Evolutionary conservation across 1,140 invertebrate species (phyloP).

Genomic region (Drosophila tropicalis): DNA sequence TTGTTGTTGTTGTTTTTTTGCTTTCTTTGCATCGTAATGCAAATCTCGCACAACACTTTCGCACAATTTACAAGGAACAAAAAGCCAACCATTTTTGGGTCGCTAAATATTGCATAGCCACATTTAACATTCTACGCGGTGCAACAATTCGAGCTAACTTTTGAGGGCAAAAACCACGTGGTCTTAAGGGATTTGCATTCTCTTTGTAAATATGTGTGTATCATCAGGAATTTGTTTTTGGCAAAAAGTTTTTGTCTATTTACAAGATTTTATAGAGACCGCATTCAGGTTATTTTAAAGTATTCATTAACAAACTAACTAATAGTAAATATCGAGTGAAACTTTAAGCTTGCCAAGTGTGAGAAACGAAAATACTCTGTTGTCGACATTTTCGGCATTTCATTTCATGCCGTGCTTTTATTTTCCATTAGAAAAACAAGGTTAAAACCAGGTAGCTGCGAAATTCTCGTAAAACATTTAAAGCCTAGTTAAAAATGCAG

Average conservation of each 20-base stretch:
- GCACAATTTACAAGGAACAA: constrained; percentile 13
- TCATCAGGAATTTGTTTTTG: not conserved
- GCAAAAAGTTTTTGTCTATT: too few species aligned
- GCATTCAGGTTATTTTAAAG: not conserved
- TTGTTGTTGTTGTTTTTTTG: constrained; percentile 22
- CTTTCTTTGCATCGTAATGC: constrained; percentile 43
- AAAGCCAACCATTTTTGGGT: constrained; percentile 8
- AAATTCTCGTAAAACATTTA: constrained; percentile 19
- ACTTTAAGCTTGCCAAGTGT: not conserved
- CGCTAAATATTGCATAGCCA: constrained; percentile 12
- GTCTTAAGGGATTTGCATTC: not conserved
- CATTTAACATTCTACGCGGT: constrained; percentile 1
- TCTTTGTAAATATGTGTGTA: not conserved
- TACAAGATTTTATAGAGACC: too few species aligned
- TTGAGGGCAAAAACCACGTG: not conserved
- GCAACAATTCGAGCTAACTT: constrained; percentile 43
- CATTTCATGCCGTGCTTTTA: not conserved
- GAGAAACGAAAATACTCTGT: not conserved
- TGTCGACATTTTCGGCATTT: not conserved
- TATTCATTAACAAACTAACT: too few species aligned
- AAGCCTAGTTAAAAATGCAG: constrained; percentile 33
- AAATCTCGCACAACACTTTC: constrained; percentile 20
- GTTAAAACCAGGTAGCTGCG: constrained; percentile 7
- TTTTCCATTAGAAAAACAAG: constrained; percentile 25
- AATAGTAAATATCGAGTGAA: not conserved